phyloP scores from a whole-genome alignment of 2,888 invertebrate species.

The Panzeria rudis region DNA sequence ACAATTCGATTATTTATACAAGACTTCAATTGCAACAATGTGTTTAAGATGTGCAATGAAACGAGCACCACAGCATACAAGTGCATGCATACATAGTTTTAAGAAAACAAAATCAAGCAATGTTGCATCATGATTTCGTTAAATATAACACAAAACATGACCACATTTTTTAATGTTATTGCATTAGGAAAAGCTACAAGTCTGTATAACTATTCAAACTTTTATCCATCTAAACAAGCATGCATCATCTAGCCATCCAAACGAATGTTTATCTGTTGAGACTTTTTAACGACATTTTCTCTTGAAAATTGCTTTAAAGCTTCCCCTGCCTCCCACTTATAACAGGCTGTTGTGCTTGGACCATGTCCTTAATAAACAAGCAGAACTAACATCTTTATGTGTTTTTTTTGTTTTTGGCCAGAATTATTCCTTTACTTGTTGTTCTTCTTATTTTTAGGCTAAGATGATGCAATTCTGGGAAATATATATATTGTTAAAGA shows the following conservation, averaged over 20 bases:
- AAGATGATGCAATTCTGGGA: constrained; percentile 59
- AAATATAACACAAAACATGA: constrained; percentile 46
- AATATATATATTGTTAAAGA: constrained; percentile 17
- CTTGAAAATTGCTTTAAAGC: constrained; percentile 30
- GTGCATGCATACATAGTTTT: neutral
- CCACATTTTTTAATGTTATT: constrained; percentile 47
- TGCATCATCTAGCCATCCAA: constrained; percentile 12
- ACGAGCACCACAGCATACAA: neutral
- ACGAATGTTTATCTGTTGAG: constrained; percentile 18
- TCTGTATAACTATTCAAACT: constrained; percentile 1
- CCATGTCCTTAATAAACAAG: constrained; percentile 50
- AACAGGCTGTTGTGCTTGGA: constrained; percentile 8
- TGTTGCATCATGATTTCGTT: constrained; percentile 55
- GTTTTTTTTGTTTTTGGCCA: constrained; percentile 36
- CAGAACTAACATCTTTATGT: constrained; percentile 46
- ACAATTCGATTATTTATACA: constrained; percentile 69
- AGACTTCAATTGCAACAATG: constrained; percentile 58
- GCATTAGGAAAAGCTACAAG: constrained; percentile 43
- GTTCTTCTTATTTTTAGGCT: neutral
- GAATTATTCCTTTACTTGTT: constrained; percentile 14
- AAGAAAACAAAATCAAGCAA: constrained; percentile 5
- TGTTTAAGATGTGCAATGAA: neutral
- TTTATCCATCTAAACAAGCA: neutral
- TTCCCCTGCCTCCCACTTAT: neutral
- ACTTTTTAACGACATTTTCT: constrained; percentile 50